Base-by-base conservation (phyloP, 1,140 invertebrate genomes). In the Drosophila gunungcola region DNA sequence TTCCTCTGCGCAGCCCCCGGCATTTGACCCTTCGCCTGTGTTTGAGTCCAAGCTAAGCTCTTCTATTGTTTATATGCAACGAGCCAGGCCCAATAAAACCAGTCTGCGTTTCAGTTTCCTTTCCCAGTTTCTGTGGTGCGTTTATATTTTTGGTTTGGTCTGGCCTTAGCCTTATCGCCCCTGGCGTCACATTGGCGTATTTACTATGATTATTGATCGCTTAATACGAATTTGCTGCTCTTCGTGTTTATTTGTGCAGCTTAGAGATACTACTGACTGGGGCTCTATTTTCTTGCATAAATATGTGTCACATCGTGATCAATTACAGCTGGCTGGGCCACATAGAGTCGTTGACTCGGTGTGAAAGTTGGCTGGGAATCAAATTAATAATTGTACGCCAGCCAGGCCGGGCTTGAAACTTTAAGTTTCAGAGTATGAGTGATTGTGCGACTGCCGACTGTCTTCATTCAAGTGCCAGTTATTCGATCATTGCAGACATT, bases 131-230 rank as follows among this genome's bases (percentile, higher is more conserved):
- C 63, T 10, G 11, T 36, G 60, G 34, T 89, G 84, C 84, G 84
- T 89, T 89, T 73, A 80, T 80, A 80, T 80, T 89, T 62, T 49
- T 13, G 36, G 9, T 38, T 16, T 51, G 41, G 0, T 21, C 16
- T 21, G 16, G 16, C 16, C 16, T 21, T 21, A 21, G 69, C 57
- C 69, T 84, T 89, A 89, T 89, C 84, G 84, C 84, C 63, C 25
- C 25, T 29, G 83, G 83, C 75, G 76, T 88, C 83, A 48, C 83
- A 70, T 69, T 88, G 83, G 45, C 83, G 76, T 78, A 89, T 89
- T 89, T 89, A 83, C 84, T 77, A 80, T 78, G 85, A 84, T 89
- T 89, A 84, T 89, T 89, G 84, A 89, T 89, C 80, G 84, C 84
- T 89, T 90, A 89, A 89, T 89, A 89, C 69, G 73, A 80, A 84